Evolutionary conservation across 2,888 invertebrate genomes (phyloP).

Genomic region (Clivina fossor): DNA sequence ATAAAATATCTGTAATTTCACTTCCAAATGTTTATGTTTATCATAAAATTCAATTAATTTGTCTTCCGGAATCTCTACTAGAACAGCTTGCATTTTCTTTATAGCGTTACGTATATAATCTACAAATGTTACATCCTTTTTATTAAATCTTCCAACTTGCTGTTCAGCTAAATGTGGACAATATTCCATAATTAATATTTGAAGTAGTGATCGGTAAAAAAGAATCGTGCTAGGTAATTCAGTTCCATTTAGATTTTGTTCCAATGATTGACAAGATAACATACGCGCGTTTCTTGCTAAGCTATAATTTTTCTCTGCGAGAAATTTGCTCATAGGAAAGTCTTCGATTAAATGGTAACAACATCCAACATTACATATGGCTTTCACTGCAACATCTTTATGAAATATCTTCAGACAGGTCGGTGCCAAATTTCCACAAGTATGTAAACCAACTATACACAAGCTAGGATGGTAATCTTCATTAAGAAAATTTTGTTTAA

Average conservation of each 20-base stretch:
- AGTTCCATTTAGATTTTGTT: conserved; percentile 61
- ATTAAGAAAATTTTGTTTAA: conserved; percentile 57
- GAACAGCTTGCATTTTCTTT: conserved; percentile 60
- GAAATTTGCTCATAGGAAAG: conserved; percentile 69
- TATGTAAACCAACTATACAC: conserved; percentile 78
- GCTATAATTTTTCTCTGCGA: conserved; percentile 55
- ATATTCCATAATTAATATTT: conserved; percentile 59
- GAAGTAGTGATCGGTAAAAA: conserved; percentile 75
- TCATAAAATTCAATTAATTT: conserved; percentile 53
- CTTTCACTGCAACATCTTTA: conserved; percentile 56
- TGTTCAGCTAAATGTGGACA: conserved; percentile 53
- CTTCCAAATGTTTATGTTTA: conserved; percentile 53
- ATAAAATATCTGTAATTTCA: conserved; percentile 73
- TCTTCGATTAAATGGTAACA: conserved; percentile 84
- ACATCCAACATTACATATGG: conserved; percentile 82
- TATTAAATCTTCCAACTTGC: conserved; percentile 59
- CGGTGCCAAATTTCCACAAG: conserved; percentile 83
- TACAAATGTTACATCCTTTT: conserved; percentile 61
- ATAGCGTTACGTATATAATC: conserved; percentile 73
- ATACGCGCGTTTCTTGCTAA: conserved; percentile 80
- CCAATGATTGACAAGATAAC: conserved; percentile 82
- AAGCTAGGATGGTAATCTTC: conserved; percentile 50
- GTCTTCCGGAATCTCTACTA: conserved; percentile 53
- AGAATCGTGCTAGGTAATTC: conserved; percentile 66
- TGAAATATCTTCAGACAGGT: conserved; percentile 71